Evolutionary conservation across 2,888 invertebrate genomes (phyloP).

Genomic region (Perizoma affinitatum): DNA sequence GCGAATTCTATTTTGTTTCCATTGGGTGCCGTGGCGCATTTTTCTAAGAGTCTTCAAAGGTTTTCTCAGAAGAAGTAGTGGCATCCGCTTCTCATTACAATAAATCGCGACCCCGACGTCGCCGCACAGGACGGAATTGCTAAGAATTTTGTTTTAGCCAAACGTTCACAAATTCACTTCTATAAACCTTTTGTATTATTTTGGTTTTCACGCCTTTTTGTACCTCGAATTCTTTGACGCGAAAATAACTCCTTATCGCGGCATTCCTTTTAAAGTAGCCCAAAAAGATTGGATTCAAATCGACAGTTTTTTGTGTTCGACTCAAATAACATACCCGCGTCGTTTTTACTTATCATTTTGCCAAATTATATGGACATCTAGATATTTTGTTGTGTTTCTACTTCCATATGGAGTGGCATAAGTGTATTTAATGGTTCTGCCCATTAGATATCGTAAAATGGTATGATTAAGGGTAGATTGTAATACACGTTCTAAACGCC

Average conservation of each 20-base stretch:
- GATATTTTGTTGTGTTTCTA: slow-evolving; percentile 12
- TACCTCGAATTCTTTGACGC: slow-evolving; percentile 78
- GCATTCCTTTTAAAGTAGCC: slow-evolving; percentile 79
- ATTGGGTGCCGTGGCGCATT: slow-evolving; percentile 51
- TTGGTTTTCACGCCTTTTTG: slow-evolving; percentile 84
- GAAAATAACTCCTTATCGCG: slow-evolving; percentile 83
- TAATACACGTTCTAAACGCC: too few relatives aligned
- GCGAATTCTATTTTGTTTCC: slow-evolving; percentile 46
- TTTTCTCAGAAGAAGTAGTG: slow-evolving; percentile 74
- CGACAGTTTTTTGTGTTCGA: slow-evolving; percentile 68
- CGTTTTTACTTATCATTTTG: slow-evolving; percentile 62
- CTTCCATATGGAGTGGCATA: too few relatives aligned
- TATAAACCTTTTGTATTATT: slow-evolving; percentile 81
- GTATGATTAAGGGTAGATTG: too few relatives aligned
- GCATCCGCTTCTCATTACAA: slow-evolving; percentile 77
- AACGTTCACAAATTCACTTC: slow-evolving; percentile 84
- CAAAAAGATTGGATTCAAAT: slow-evolving; percentile 70
- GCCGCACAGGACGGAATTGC: slow-evolving; percentile 85
- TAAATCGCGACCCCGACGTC: slow-evolving; percentile 75
- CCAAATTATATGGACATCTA: slow-evolving; percentile 58
- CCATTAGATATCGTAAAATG: too few relatives aligned
- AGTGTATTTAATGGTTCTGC: too few relatives aligned
- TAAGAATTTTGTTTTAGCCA: slow-evolving; percentile 82
- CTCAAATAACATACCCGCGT: slow-evolving; percentile 70
- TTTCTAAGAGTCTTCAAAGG: slow-evolving; percentile 71